Base-by-base conservation (phyloP, 2,113 vertebrate species). In the Lethenteron camtschaticum region DNA sequence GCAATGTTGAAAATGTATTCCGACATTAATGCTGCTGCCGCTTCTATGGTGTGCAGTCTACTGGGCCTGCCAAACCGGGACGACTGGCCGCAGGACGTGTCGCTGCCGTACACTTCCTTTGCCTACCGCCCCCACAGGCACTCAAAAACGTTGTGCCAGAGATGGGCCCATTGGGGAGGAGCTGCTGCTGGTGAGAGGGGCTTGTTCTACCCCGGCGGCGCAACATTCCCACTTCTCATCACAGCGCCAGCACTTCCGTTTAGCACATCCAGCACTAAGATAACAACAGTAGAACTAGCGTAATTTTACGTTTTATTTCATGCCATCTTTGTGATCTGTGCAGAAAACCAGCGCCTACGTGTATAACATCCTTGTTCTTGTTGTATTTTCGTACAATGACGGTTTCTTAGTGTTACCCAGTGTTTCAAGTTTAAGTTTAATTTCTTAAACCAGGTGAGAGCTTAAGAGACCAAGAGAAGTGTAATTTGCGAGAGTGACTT, bases 21-120 rank as follows among this genome's bases (percentile, higher is more conserved):
- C 41, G 41, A 41, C 41, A 41, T 41, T 41, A 41, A 41, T 41
- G 41, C 41, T 41, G 41, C 41, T 41, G 41, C 41, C 41, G 41
- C 41, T 41, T 41, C 41, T 5, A 41, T 41, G 41, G 41, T 41
- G 66, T 72, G 66, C 78, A 87, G 86, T 70, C 76, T 85, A 72
- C 83, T 86, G 68, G 86, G 85, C 58, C 76, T 86, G 74, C 84
- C 85, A 1, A 68, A 76, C 11, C 82, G 84, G 69, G 83, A 86
- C 11, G 83, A 85, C 72, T 86, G 86, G 85, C 85, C 85, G 1
- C 73, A 79, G 63, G 84, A 87, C 69, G 84, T 89, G 9, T 84
- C 83, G 18, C 75, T 90, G 1, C 81, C 81, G 2, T 79, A 83
- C 14, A 80, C 80, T 70, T 83, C 85, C 75, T 92, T 90, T 75